Base-by-base conservation (phyloP, 2,888 invertebrate species). In the Ditula angustiorana region DNA sequence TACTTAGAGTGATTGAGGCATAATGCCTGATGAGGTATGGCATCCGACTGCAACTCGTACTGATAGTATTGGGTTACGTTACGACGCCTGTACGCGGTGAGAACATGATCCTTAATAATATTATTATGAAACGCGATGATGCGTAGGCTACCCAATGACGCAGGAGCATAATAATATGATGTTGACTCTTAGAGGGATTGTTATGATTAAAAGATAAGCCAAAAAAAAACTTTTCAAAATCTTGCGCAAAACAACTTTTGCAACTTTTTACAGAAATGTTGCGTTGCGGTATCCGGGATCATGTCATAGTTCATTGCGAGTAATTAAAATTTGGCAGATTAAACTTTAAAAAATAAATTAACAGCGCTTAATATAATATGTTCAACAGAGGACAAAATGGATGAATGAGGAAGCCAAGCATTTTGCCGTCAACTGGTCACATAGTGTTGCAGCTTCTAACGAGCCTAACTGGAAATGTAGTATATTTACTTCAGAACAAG, bases 1-100 rank as follows among this genome's bases (percentile, higher is more conserved):
- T 58, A 63, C 63, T 52, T 50, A 56, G 37, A 41, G 46, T 24
- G 35, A 58, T 63, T 62, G 62, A 56, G 56, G 56, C 50, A 58
- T 58, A 52, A 63, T 46, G 58, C 19, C 26, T 46, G 61, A 46
- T 46, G 46, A 61, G 61, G 44, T 56, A 49, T 47, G 46, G 47
- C 56, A 62, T 56, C 49, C 49, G 26, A 63, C 57, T 33, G 44
- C 37, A 21, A 41, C 56, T 30, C 49, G 11, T n/a, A 41, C 56
- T 30, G 56, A 19, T n/a, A 28, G 63, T 24, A 46, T 63, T 44
- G 35, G 57, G 44, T 63, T 33, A 26, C 63, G 13, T 52, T 58
- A 44, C 52, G 30, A 63, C 63, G 26, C 23, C 30, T 50, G 23
- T 44, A 50, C 35, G 35, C 53, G 53, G 8, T 53, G 26, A 44